Base-by-base conservation (phyloP, 1,140 invertebrate genomes). In the Maconellicoccus hirsutus region DNA sequence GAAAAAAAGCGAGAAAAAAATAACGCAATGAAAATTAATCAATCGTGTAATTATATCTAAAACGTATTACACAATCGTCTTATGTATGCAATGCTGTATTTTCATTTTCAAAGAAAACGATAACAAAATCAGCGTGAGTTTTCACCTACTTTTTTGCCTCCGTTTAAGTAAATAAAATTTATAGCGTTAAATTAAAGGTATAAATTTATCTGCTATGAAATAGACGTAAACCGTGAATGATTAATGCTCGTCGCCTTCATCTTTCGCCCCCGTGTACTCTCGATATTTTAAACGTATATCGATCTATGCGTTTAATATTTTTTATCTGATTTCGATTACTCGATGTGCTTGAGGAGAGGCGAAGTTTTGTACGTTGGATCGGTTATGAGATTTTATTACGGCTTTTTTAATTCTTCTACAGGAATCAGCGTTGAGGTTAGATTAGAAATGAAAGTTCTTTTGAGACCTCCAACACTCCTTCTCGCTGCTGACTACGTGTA, bases 11-110 rank as follows among this genome's bases (percentile, higher is more conserved):
- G 2, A 3, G 42, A 52, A 52, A 52, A 52, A 3, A 14, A 52
- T 52, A 52, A 52, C 42, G 42, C 42, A 52, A 52, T 52, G 42
- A 52, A 52, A 52, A 52, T 52, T 52, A 52, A 52, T 52, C 42
- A 19, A 16, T 52, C 42, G 42, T 52, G 16, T 52, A 52, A 52
- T 52, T 52, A 52, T 3, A 52, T 8, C 16, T n/a, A 6, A 52
- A 14, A 19, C 42, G 42, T 52, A 16, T 52, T 52, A 52, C 42
- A 16, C n/a, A 52, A 52, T 52, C 16, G 42, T 52, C 6, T 19
- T 19, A 16, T 52, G 29, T 33, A 12, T 33, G 10, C n/a, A 52
- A 52, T 52, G 42, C 29, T 14, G 42, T 16, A 52, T 52, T 52
- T 52, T 52, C 42, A 19, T 16, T 52, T 52, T 52, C 42, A 52